phyloP scores from a whole-genome alignment of 1,140 invertebrate species.

The Yoshiicerus persimilis region DNA sequence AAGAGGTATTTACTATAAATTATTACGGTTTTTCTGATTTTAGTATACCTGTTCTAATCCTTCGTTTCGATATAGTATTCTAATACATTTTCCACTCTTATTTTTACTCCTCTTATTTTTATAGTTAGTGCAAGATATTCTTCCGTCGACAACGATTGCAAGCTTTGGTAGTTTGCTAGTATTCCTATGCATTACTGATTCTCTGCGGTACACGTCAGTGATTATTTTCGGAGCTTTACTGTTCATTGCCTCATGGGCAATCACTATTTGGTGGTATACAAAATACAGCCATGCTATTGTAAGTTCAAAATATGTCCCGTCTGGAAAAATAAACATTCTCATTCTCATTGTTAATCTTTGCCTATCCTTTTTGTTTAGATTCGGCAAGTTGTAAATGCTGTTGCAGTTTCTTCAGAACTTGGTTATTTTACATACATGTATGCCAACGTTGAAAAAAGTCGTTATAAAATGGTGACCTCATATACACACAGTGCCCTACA shows the following conservation, averaged over 20 bases:
- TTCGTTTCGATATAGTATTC: too few species aligned
- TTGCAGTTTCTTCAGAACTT: constrained; percentile 83
- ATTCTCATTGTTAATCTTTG: not conserved
- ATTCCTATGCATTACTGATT: constrained; percentile 79
- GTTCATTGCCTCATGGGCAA: constrained; percentile 70
- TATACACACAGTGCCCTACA: constrained; percentile 71
- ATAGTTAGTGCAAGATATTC: constrained; percentile 72
- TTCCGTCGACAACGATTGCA: constrained; percentile 77
- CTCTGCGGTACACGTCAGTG: constrained; percentile 80
- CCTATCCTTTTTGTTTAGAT: not conserved
- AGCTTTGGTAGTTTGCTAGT: constrained; percentile 70
- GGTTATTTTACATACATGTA: constrained; percentile 92
- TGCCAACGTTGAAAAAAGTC: constrained; percentile 75
- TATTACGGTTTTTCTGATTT: not conserved
- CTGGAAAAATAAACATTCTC: not conserved
- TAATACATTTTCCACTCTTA: too few species aligned
- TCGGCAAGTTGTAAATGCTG: constrained; percentile 56
- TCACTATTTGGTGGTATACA: constrained; percentile 67
- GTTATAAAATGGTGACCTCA: constrained; percentile 76
- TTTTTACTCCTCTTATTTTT: constrained; percentile 44
- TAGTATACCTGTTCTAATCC: too few species aligned
- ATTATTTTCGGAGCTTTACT: constrained; percentile 72
- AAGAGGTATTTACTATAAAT: constrained; percentile 43
- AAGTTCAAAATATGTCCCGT: not conserved
- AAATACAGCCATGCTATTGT: not conserved